phyloP scores from a whole-genome alignment of 2,113 vertebrate species.

The Phylloscopus trochiloides region DNA sequence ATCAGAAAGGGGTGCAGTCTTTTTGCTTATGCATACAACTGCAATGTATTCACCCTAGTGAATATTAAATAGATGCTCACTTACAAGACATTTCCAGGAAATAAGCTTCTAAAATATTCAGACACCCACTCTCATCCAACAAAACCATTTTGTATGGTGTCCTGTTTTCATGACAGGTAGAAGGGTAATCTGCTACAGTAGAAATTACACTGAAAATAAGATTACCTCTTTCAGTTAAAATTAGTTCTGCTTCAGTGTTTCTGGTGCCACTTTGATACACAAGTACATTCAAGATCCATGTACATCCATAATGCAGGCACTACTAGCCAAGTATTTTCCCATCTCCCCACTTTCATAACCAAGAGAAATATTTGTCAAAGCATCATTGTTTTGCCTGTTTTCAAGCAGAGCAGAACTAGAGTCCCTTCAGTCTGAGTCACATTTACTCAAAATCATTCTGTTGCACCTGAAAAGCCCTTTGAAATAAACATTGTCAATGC shows the following conservation, averaged over 20 bases:
- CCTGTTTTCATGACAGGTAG: background rate
- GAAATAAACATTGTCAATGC: background rate
- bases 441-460: conserved; percentile 20
- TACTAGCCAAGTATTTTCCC: background rate
- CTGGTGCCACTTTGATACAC: background rate
- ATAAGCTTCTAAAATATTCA: background rate
- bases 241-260: background rate
- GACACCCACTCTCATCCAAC: background rate
- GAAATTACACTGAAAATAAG: background rate
- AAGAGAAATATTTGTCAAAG: conserved; percentile 25
- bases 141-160: background rate
- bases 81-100: background rate
- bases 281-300: background rate
- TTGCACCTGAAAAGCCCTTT: conserved; percentile 41
- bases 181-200: background rate
- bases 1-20: background rate
- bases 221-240: background rate
- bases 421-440: background rate
- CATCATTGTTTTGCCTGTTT: background rate
- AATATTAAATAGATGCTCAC: background rate
- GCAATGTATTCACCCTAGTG: background rate
- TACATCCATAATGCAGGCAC: background rate
- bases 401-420: background rate
- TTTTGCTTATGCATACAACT: background rate
- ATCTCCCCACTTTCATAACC: background rate